Evolutionary conservation across 2,797 vertebrate genomes (phyloP).

Genomic region (Synaphobranchus kaupii): DNA sequence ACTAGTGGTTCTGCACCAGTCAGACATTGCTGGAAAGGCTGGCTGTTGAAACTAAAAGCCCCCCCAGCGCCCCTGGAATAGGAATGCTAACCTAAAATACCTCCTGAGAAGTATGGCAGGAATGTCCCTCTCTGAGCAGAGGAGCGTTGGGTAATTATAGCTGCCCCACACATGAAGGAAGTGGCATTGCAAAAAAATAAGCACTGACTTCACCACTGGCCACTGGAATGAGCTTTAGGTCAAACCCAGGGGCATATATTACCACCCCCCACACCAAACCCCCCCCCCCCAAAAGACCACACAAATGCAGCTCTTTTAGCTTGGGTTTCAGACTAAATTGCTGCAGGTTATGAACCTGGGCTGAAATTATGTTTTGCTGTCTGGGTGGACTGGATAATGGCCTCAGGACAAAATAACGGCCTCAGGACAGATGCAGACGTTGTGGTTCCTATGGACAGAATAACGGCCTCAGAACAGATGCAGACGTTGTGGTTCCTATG

Average conservation of each 20-base stretch:
- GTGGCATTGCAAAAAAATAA: not conserved
- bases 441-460: no score
- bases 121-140: not conserved
- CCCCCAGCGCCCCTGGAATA: not conserved
- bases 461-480: no score
- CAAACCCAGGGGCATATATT: not conserved
- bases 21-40: not conserved
- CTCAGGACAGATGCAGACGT: no score
- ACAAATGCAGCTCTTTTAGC: not conserved
- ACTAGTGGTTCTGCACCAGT: not conserved
- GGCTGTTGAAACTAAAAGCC: not conserved
- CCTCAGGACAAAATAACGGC: no score
- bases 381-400: no score
- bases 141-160: not conserved
- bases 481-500: no score
- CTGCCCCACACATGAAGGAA: not conserved
- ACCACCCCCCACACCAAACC: not conserved
- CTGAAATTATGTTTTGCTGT: not conserved
- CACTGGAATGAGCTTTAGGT: not conserved
- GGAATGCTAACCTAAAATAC: not conserved
- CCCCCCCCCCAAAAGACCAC: not conserved
- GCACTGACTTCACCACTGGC: not conserved
- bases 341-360: not conserved
- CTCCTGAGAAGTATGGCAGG: not conserved
- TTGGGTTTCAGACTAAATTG: not conserved